Conservation (phyloP, 2,797 vertebrate species). For the Sebastes diaconus region DNA sequence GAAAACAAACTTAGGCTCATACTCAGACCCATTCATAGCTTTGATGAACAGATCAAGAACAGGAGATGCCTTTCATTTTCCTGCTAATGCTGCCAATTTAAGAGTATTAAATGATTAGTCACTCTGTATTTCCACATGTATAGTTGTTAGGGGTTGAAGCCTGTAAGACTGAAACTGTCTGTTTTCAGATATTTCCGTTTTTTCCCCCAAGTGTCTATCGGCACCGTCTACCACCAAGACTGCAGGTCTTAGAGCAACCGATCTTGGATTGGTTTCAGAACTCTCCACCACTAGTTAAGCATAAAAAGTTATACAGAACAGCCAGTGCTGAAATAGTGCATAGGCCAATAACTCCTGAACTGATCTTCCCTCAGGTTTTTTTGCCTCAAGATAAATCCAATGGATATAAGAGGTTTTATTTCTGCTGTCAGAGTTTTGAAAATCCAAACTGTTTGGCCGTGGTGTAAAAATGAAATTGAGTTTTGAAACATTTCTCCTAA, state of each 20-base stretch:
- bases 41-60: not conserved
- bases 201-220: not conserved
- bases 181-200: not conserved
- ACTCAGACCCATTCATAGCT: not conserved
- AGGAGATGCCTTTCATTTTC: not conserved
- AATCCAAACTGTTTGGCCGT: not conserved
- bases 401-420: slow-evolving; percentile 2
- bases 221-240: not conserved
- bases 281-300: not conserved
- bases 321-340: not conserved
- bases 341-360: slow-evolving; percentile 16
- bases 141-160: not conserved
- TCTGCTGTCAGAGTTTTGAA: not conserved
- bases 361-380: slow-evolving; percentile 13
- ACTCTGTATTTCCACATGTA: not conserved
- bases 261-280: not conserved
- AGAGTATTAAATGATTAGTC: not conserved
- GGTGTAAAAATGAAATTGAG: slow-evolving; percentile 4
- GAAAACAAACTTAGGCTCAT: not conserved
- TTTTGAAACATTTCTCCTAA: not conserved
- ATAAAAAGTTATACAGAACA: slow-evolving; percentile 15
- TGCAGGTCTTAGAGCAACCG: not conserved
- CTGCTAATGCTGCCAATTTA: not conserved
- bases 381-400: slow-evolving; percentile 14
- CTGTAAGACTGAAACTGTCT: not conserved